Base-by-base conservation (phyloP, 2,113 vertebrate species). In the Fulica atra region DNA sequence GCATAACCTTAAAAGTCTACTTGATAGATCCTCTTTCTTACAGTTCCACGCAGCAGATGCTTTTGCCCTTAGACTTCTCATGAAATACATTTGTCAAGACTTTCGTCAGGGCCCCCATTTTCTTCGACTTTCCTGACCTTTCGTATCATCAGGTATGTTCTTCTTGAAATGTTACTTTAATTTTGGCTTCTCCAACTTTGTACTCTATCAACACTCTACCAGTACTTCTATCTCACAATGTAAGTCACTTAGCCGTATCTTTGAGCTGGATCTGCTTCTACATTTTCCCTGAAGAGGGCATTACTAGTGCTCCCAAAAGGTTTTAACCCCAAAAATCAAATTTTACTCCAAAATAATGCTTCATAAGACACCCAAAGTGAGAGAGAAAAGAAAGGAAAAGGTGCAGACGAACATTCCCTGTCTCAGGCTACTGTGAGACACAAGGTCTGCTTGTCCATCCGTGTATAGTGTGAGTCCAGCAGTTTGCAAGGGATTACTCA, bases 351-450 rank as follows among this genome's bases (percentile, higher is more conserved):
- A 66, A 87, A 70, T 18, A 87, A 79, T 70, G 29, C 12, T 84
- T 65, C 15, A 63, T 78, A 50, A 86, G 86, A 35, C 17, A 56
- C 64, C 16, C 8, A 33, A 71, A 81, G 14, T 48, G 25, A 79
- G 16, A 68, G 16, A 95, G 57, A 83, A 36, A 13, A 57, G 21
- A 23, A 48, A 48, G 48, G 35, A 69, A 79, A n/a, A 76, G 10
- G 11, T 33, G 23, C 6, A 76, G 42, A 71, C 29, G 17, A 80
- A 74, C 16, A 35, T 14, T 11, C 20, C 17, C 10, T 11, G 28
- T 7, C 15, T 86, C 7, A 29, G 0, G 2, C 36, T 54, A 51
- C 35, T 25, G 4, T 24, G 33, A 56, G 13, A 53, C 0, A 0
- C 16, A 28, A 44, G 8, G 31, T 57, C 46, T 6, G 3, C 26